Evolutionary conservation across 2,113 vertebrate genomes (phyloP), one percentile per base, ranked within the genome.

Genomic region (Perccottus glenii): DNA sequence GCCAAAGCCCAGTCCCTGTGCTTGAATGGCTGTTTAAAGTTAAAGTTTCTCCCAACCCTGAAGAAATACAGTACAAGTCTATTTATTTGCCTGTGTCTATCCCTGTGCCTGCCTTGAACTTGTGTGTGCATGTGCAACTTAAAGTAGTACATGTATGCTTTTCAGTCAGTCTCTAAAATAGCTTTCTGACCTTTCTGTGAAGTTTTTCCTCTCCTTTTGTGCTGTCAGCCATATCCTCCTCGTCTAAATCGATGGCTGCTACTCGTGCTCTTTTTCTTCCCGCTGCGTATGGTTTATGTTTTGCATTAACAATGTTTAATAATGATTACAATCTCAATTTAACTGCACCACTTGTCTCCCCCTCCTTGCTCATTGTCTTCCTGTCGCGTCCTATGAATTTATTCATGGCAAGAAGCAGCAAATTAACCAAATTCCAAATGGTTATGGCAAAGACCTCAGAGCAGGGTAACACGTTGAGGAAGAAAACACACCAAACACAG

Each of bases 391-490:
- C 38, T 44, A 16, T 56, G 69, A 72, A 75, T 81, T 46, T 72
- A 62, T 80, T 76, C 70, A 90, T 67, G 8, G 64, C 47, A 47
- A 68, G 71, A 84, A 87, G 83, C 44, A 66, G 63, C 67, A 89
- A 90, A 90, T 90, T 87, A 89, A 85, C 86, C 64, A 84, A 82
- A 91, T 85, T 85, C 70, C 67, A 78, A 82, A 83, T 64, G 73
- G 61, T 71, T 74, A 60, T 58, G 76, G 69, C 67, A 73, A 75
- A 86, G 73, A 75, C 85, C 84, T 87, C 53, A 33, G 70, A 81
- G 78, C 75, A 67, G 69, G 64, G 68, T 70, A 87, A 84, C 83
- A 88, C 85, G 83, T 86, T 72, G 71, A 68, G 77, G 71, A 77
- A 70, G 67, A 81, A 79, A 86, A 85, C 63, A 63, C 48, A 65